These are phyloP conservation scores for Crepidodera aurea DNA, from an alignment of 2,888 invertebrate species.

Conservation along the genomic window DNA sequence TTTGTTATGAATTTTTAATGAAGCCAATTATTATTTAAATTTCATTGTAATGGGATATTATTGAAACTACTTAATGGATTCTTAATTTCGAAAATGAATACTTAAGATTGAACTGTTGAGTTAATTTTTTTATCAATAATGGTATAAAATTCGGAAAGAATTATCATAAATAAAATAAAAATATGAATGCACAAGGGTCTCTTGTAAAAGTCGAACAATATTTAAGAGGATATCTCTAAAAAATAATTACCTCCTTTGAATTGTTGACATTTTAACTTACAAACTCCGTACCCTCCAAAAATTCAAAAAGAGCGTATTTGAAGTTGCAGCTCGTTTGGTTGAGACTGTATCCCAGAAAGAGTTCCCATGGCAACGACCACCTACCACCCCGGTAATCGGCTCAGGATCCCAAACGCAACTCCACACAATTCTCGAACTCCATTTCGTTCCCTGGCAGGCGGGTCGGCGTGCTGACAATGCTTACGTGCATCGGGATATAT, in stretches of 20 bases:
- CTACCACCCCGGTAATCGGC: slow-evolving; percentile 56
- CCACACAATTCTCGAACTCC: neutral
- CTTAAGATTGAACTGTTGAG: too few relatives aligned
- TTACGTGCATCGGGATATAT: slow-evolving; percentile 11
- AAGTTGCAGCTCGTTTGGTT: slow-evolving; percentile 22
- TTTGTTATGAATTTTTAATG: too few relatives aligned
- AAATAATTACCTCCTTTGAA: neutral
- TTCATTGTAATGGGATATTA: too few relatives aligned
- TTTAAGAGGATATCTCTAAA: too few relatives aligned
- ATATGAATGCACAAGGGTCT: too few relatives aligned
- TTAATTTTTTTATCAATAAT: too few relatives aligned
- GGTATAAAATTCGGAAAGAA: too few relatives aligned
- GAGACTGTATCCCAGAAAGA: slow-evolving; percentile 28
- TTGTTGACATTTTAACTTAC: neutral
- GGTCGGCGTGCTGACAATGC: slow-evolving; percentile 3
- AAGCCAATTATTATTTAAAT: too few relatives aligned
- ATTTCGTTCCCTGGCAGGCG: slow-evolving; percentile 26
- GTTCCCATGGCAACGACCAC: slow-evolving; percentile 48
- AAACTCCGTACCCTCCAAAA: neutral
- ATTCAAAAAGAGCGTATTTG: neutral
- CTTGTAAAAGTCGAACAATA: too few relatives aligned
- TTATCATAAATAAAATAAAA: too few relatives aligned
- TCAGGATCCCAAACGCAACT: slow-evolving; percentile 40
- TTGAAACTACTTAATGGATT: too few relatives aligned
- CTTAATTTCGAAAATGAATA: too few relatives aligned